Evolutionary conservation across 1,140 invertebrate species (phyloP).

Genomic region (Caenorhabditis elegans): WBcel235 BX284602.5:341501-342000

Average conservation of each 20-base stretch:
- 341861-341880: neutral
- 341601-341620: neutral
- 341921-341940: neutral
- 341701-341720: neutral
- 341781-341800: neutral
- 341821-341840: neutral
- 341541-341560: no score
- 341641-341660: neutral
- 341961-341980: neutral
- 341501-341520: no score
- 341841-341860: neutral
- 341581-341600: neutral
- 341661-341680: neutral
- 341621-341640: conserved; percentile 5
- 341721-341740: neutral
- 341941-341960: neutral
- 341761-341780: neutral
- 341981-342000: conserved; percentile 27
- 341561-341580: neutral
- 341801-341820: no score
- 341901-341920: neutral
- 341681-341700: neutral
- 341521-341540: no score
- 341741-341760: neutral
- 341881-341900: neutral